Base-by-base conservation (phyloP, 2,888 invertebrate genomes). In the Parochlus steinenii region DNA sequence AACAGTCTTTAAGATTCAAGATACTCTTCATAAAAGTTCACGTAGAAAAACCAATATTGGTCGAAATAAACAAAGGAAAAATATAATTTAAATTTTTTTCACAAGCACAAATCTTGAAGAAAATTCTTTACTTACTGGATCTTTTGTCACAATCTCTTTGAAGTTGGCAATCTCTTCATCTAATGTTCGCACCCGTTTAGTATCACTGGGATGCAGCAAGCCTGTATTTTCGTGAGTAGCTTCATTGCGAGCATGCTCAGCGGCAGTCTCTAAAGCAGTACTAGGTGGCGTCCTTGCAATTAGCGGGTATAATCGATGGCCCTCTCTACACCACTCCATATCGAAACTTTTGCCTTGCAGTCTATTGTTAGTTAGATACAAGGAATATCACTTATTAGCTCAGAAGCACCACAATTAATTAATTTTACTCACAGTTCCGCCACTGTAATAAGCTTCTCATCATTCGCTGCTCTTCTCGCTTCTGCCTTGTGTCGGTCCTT, bases 401-500 rank as follows among this genome's bases (percentile, higher is more conserved):
- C n/a, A n/a, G n/a, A n/a, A 22, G 22, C 2, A 23, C n/a, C 7
- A 8, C 5, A 22, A 10, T 10, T 3, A 22, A 23, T 8, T 12
- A 6, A 12, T 31, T 12, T 11, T 36, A 64, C 74, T 71, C 67
- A 90, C 90, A 78, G 77, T 54, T 87, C 79, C 47, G 90, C 87
- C 56, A 92, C 82, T 38, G 85, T 81, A 45, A 78, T 73, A 46
- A 90, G 64, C 56, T 79, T 72, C 56, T 92, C 89, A 63, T 90
- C 90, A 62, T 87, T 90, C 38, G 85, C 79, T 48, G 85, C 90
- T 58, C 90, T 71, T 47, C 90, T 70, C 47, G 89, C 74, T 65
- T 92, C 92, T 37, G 89, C 89, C 50, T 82, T 75, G 61, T 92
- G 90, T 47, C 92, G 69, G 58, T 92, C 92, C 53, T 75, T 74